Conservation (phyloP, 2,797 vertebrate species). For the Poecilia velifera region DNA sequence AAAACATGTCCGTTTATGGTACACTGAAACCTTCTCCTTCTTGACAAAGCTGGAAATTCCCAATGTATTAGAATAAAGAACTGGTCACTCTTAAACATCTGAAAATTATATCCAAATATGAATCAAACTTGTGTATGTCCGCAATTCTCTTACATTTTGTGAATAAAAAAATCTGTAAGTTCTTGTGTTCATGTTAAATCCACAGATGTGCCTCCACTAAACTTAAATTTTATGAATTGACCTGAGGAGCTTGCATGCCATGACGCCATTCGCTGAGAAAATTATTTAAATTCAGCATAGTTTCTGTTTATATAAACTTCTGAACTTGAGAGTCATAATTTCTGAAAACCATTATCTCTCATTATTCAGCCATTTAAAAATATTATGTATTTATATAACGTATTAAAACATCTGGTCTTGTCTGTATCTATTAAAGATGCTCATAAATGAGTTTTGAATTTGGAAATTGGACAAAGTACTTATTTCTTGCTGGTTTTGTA, state of each 20-base stretch:
- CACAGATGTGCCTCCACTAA: not conserved
- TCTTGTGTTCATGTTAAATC: not conserved
- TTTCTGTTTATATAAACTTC: not conserved
- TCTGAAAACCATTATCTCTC: not conserved
- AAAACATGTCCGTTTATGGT: not conserved
- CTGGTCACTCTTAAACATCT: not conserved
- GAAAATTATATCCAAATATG: not conserved
- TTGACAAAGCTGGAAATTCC: not conserved
- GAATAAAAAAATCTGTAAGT: not conserved
- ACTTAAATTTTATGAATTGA: not conserved
- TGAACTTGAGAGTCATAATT: not conserved
- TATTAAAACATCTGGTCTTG: not conserved
- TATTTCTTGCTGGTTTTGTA: not conserved
- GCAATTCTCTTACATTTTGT: not conserved
- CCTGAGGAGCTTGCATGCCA: not conserved
- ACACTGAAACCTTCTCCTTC: not conserved
- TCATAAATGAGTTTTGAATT: constrained; percentile 1
- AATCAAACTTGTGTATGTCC: not conserved
- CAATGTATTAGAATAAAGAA: not conserved
- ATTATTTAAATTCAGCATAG: not conserved
- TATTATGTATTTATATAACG: not conserved
- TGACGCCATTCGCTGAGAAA: not conserved
- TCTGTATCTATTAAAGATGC: not conserved
- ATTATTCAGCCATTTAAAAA: not conserved
- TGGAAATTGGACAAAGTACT: constrained; percentile 2